Evolutionary conservation across 2,888 invertebrate genomes (phyloP), one percentile per base, ranked within the genome.

Genomic region (Diarsia dahlii): DNA sequence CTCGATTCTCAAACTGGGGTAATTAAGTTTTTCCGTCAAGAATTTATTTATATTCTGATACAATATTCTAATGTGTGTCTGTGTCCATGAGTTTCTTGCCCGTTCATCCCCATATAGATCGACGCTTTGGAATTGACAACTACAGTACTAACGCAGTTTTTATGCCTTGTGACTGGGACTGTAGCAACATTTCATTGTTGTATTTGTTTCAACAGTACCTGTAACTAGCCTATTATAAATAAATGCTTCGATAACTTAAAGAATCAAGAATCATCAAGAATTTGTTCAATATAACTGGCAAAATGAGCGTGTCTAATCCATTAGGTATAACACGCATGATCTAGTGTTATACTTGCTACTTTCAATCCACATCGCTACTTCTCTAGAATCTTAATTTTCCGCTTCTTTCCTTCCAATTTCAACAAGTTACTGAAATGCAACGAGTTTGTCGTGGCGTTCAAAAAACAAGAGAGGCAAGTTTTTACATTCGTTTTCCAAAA

Each of bases 401-500:
- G 2, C 13, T 56, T 15, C 15, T 58, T 58, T 28, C 8, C 3
- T 23, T 20, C 0, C 46, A 23, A n/a, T 6, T 48, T 18, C 18
- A 28, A 75, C 23, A 18, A 54, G 15, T 65, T 58, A 46, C 67
- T 64, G 15, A 62, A 78, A 12, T 28, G 15, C 54, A 62, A 54
- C 20, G 18, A 74, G 50, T 70, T 74, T 13, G 23, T 45, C 68
- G 12, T 46, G 56, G n/a, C 12, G 13, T 67, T 28, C 1, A 9
- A 52, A 56, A 70, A 72, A 76, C 66, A 73, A 68, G 12, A 28
- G 8, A 23, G 15, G 64, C 28, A 54, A 69, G 39, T 74, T 69
- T 65, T 66, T 23, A 74, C 52, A 74, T 74, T 69, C 15, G 39
- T 78, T 73, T 69, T 60, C 62, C 62, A 48, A 50, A 71, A 81